A percentile compares a stretch with the other conserved stretches of the same genome.
Conservation (phyloP, 2,888 invertebrate species). For the Orthosia cruda region DNA sequence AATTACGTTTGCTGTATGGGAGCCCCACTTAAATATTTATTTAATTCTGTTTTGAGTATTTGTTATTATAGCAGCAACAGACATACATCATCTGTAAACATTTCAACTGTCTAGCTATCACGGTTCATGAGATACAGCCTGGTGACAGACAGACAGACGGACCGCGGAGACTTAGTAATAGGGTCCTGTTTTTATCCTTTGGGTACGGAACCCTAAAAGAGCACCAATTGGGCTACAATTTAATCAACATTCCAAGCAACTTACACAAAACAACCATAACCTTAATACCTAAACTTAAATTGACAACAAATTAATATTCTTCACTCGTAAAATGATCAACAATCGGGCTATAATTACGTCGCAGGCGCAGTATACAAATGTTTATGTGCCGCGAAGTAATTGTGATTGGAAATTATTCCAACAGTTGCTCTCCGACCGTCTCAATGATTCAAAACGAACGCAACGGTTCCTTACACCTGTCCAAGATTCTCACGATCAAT, state of each 20-base stretch:
- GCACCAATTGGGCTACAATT: neutral
- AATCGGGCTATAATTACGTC: constrained; percentile 44
- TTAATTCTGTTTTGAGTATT: no score
- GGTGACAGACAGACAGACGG: no score
- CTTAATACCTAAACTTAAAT: constrained; percentile 34
- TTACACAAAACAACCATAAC: constrained; percentile 24
- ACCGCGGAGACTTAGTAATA: no score
- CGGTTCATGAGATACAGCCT: no score
- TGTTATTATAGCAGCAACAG: no score
- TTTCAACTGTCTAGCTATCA: no score
- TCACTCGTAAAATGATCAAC: constrained; percentile 41
- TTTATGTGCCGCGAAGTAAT: constrained; percentile 43
- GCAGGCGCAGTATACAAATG: constrained; percentile 49
- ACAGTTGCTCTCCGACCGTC: constrained; percentile 43
- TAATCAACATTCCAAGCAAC: neutral
- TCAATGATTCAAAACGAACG: constrained; percentile 69
- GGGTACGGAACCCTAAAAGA: neutral
- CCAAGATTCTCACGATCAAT: constrained; percentile 82
- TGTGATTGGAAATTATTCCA: constrained; percentile 59
- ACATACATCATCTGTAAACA: no score
- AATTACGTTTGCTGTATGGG: no score
- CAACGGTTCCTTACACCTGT: constrained; percentile 81
- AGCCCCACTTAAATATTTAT: no score
- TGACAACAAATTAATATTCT: constrained; percentile 42
- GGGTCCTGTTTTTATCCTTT: no score